These are phyloP conservation scores for Neoscelio sp. DNA, from an alignment of 2,888 invertebrate species.

Conservation along the genomic window DNA sequence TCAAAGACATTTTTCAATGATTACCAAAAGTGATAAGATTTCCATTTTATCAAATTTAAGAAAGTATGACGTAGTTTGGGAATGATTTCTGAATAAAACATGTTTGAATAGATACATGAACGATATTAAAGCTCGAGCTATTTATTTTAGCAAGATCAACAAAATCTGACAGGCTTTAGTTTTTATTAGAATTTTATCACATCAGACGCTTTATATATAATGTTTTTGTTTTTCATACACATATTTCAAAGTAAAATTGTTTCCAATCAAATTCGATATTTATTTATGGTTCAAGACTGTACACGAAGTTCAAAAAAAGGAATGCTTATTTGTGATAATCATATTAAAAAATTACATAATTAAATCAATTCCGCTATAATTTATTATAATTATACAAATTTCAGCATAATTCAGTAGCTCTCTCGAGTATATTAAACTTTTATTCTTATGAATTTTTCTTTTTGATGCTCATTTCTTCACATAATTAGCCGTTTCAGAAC, in stretches of 20 bases:
- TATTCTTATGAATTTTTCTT: too few species aligned
- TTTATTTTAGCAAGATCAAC: conserved; percentile 27
- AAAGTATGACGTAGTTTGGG: conserved; percentile 41
- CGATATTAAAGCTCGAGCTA: conserved; percentile 27
- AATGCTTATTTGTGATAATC: too few species aligned
- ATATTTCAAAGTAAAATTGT: neutral
- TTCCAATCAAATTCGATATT: neutral
- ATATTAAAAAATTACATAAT: too few species aligned
- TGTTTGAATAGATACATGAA: conserved; percentile 15
- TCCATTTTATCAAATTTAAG: conserved; percentile 25
- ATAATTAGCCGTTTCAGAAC: too few species aligned
- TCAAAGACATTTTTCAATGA: too few species aligned
- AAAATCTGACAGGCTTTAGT: conserved; percentile 30
- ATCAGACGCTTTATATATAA: neutral
- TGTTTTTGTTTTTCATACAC: conserved; percentile 1
- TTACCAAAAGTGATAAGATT: conserved; percentile 14
- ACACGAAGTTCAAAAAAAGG: too few species aligned
- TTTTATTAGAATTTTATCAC: conserved; percentile 20
- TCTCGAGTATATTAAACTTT: too few species aligned
- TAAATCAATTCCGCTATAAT: too few species aligned
- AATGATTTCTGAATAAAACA: conserved; percentile 26
- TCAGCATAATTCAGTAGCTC: too few species aligned
- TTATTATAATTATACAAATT: too few species aligned
- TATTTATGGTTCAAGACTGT: too few species aligned
- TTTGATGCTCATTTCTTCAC: too few species aligned